Evolutionary conservation across 2,113 vertebrate genomes (phyloP), one percentile per base, ranked within the genome.

Genomic region (Campylorhamphus procurvoides): DNA sequence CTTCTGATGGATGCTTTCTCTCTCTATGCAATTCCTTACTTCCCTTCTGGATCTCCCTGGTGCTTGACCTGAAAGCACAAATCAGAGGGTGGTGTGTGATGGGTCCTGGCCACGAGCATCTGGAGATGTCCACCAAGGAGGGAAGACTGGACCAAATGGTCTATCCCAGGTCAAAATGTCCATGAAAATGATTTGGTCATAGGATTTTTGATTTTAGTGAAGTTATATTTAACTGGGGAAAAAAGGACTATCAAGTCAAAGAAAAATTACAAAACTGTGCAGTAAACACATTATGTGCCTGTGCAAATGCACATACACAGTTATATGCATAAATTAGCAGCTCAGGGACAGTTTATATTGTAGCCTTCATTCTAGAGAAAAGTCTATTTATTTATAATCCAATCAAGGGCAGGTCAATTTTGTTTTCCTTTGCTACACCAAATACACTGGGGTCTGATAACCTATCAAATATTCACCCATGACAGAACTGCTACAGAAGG

Each of bases 381-480:
- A 93, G n/a, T 42, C 29, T 16, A 12, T 68, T 75, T 89, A 60
- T 83, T 93, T 89, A 56, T 59, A 67, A n/a, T 62, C 20, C 62
- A 72, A 82, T 81, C 63, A 86, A 75, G 13, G 16, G 31, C 56
- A 75, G 68, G 44, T 64, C 35, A 64, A 28, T 78, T 96, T 89
- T 86, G 52, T 64, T 94, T 95, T 86, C 62, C 28, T 85, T 89
- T 93, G 58, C n/a, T 82, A 40, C 67, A 84, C 19, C 75, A 90
- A 86, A 66, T 72, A 66, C 64, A 33, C 52, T 7, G 14, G 58
- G 31, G 2, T 59, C 29, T 53, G 59, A 68, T 50, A 79, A n/a
- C 28, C 37, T 94, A 59, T 76, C 60, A 81, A 39, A 77, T 80
- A 72, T 29, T 91, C 33, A 69, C n/a, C n/a, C 27, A 3, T 25